Base-by-base conservation (phyloP, 2,888 invertebrate species). In the Nephrotoma appendiculata region DNA sequence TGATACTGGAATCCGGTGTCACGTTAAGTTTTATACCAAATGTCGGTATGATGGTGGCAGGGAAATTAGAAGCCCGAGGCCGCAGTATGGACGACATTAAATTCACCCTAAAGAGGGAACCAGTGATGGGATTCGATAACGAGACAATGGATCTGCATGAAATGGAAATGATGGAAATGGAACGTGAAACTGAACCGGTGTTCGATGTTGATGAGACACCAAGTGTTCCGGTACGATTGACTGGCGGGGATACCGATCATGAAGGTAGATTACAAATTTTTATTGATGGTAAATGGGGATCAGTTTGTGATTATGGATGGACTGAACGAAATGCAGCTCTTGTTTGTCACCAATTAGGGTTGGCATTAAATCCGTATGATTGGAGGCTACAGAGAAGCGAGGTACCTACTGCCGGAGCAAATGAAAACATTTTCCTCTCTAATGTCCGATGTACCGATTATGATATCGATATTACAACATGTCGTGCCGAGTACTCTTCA, bases 271-370 rank as follows among this genome's bases (percentile, higher is more conserved):
- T 98, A 52, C 97, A 97, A 92, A 94, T 99, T 0, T 94, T 95
- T 89, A 92, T 98, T 7, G 94, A 96, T 87, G 96, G 95, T 0
- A 95, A 95, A 90, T 99, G 99, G 99, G 99, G 99, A 48, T 99
- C 99, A 0, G 97, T 99, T 0, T 99, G 99, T 90, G 97, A 97
- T 91, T 97, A 99, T 90, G 97, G 96, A 85, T 99, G 99, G 98
- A 98, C 96, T 84, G 95, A 97, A 31, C 93, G 95, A 83, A 96
- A 98, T 90, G 98, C 99, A 0, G 97, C 98, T 0, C 92, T 99
- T 86, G 98, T 97, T 0, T 99, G 99, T 90, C 96, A 98, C 91
- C 99, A 99, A 91, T 92, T 99, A 88, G 99, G 99, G 0, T 93
- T 97, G 88, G 96, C 96, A 0, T 93, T 98, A 15, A 98, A 99